A percentile compares a stretch with the other conserved stretches of the same genome.
Conservation (phyloP, 1,140 invertebrate species). For the Drosophila murphyi region DNA sequence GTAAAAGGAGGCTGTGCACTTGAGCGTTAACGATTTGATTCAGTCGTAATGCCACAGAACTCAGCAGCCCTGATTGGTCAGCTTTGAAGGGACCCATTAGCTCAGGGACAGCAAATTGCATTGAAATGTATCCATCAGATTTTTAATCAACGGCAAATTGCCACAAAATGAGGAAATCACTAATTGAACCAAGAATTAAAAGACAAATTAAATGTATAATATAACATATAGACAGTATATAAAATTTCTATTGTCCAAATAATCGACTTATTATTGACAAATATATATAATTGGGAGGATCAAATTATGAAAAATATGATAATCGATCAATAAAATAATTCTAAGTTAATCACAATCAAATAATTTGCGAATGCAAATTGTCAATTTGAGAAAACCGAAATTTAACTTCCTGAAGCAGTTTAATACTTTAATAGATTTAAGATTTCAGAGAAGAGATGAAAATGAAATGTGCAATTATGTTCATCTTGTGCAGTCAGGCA, state of each 20-base stretch:
- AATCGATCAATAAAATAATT: too few relatives aligned
- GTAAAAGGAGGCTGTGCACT: constrained; percentile 48
- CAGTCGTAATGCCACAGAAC: constrained; percentile 28
- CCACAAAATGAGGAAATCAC: neutral
- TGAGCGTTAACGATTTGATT: constrained; percentile 68
- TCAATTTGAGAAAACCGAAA: too few relatives aligned
- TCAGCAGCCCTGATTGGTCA: neutral
- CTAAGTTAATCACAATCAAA: too few relatives aligned
- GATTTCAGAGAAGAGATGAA: neutral
- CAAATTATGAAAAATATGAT: too few relatives aligned
- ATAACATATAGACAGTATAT: too few relatives aligned
- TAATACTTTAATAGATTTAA: too few relatives aligned
- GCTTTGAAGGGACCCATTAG: neutral
- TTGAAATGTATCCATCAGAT: constrained; percentile 11
- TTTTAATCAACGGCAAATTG: constrained; percentile 27
- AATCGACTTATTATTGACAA: too few relatives aligned
- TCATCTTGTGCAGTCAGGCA: constrained; percentile 13
- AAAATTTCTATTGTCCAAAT: too few relatives aligned
- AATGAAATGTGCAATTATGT: neutral
- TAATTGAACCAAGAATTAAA: neutral
- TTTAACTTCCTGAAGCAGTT: too few relatives aligned
- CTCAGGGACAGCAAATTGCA: constrained; percentile 29
- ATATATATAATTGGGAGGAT: too few relatives aligned
- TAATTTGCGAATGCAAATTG: too few relatives aligned
- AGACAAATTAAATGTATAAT: neutral